Conservation (phyloP, 2,888 invertebrate genomes). For the Sepioteuthis lessoniana region DNA sequence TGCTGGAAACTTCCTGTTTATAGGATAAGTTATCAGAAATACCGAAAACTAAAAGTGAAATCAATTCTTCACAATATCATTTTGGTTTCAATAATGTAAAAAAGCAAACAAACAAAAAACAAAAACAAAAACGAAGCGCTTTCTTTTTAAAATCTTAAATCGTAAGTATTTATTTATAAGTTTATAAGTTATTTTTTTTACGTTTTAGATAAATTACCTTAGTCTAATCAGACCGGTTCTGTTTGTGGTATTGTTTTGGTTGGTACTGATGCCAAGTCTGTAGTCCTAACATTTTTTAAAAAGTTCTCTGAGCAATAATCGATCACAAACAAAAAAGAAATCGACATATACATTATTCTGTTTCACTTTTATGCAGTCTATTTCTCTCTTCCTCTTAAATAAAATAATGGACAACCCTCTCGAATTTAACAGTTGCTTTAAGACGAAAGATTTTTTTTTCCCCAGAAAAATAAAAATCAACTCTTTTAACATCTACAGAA, state of each 20-base stretch:
- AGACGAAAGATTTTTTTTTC: no score
- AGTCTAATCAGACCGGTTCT: background rate
- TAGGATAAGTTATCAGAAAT: background rate
- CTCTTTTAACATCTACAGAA: no score
- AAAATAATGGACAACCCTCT: no score
- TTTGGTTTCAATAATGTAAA: background rate
- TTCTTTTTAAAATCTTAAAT: background rate
- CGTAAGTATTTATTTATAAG: background rate
- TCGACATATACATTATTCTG: no score
- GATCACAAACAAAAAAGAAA: background rate
- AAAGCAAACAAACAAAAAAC: background rate
- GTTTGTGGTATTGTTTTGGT: background rate
- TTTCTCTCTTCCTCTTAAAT: no score
- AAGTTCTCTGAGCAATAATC: background rate
- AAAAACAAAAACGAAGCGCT: background rate
- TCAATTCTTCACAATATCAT: background rate
- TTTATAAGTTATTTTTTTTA: background rate
- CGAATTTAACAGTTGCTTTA: no score
- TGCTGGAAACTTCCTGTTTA: conserved; percentile 43
- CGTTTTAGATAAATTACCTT: background rate
- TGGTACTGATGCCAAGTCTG: background rate
- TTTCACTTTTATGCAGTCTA: no score
- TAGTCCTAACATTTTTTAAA: background rate
- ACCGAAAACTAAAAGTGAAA: background rate
- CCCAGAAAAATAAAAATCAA: no score